Evolutionary conservation across 92 coral and sea anemone species (phyloP), one percentile per base, ranked within the genome.

Genomic region (Pocillopora meandrina): DNA sequence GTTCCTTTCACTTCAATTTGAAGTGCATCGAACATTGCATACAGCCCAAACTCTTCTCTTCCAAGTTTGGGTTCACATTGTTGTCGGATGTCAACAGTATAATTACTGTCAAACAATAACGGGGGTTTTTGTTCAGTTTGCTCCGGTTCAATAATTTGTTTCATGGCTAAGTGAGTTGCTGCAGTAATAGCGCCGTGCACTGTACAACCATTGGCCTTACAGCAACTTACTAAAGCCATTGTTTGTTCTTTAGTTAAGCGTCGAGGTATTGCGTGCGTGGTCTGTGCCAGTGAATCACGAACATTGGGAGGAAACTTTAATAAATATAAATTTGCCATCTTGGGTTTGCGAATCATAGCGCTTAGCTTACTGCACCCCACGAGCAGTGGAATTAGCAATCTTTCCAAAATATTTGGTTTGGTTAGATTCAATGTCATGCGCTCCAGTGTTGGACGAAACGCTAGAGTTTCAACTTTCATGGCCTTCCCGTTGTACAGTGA

Each of bases 111-210:
- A 16, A 72, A 16, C 65, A 9, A 19, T 11, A 21, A 13, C 4
- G 65, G 65, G 35, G 14, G 8, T 58, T 75, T 23, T 23, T 21
- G 9, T 10, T 57, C 4, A 5, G 42, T 21, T 15, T 31, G 13
- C 4, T 77, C n/a, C 21, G 83, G 57, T 3, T 42, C 52, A 42
- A 42, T 42, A 66, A 83, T 67, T 61, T 71, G 71, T 5, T 76
- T 69, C 87, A 82, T 75, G 21, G 91, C 91, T 19, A 88, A 66
- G 77, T 60, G 79, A 10, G 84, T 84, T 26, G 91, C 85, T 1
- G 91, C 91, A 23, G 88, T 88, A 55, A 88, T 63, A 20, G 66
- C 65, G 11, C 91, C 80, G 31, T 88, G 91, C 11, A 88, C 64
- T 9, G 91, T 88, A 23, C 85, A 72, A 8, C 66, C 74, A 67